phyloP scores from a whole-genome alignment of 2,888 invertebrate genomes.

The Drosophila koepferae region DNA sequence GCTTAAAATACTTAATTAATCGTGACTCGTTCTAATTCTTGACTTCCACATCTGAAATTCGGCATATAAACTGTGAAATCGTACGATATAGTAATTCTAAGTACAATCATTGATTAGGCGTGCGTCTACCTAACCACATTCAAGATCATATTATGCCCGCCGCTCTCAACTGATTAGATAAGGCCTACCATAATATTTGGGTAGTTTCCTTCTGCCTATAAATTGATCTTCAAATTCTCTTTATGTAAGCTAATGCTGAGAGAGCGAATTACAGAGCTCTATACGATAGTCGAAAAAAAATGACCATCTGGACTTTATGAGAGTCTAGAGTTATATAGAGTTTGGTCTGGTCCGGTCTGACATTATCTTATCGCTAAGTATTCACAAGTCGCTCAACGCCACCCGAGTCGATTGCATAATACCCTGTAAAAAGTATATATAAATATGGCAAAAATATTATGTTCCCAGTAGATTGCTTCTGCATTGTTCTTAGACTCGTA shows the following conservation, averaged over 20 bases:
- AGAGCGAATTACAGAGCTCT: background rate
- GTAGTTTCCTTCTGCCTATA: conserved; percentile 16
- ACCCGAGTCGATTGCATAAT: background rate
- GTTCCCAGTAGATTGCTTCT: background rate
- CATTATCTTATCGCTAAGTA: conserved; percentile 48
- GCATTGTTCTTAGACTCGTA: background rate
- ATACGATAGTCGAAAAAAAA: background rate
- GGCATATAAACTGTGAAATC: conserved; percentile 43
- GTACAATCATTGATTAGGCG: conserved; percentile 42
- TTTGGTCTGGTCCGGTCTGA: conserved; percentile 20
- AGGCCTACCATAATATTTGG: conserved; percentile 14
- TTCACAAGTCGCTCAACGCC: conserved; percentile 16
- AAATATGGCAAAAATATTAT: background rate
- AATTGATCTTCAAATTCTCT: conserved; percentile 35
- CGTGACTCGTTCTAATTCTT: conserved; percentile 27
- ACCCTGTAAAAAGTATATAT: conserved; percentile 20
- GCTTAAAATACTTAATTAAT: conserved; percentile 43
- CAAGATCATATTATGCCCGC: conserved; percentile 53
- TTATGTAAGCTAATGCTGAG: conserved; percentile 43
- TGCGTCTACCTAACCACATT: conserved; percentile 9
- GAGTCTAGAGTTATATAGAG: conserved; percentile 10
- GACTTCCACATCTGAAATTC: conserved; percentile 10
- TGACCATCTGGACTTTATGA: background rate
- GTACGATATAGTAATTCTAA: conserved; percentile 37
- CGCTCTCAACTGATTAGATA: conserved; percentile 56